phyloP scores from a whole-genome alignment of 2,113 vertebrate species.

The Ailuropoda melanoleuca region DNA sequence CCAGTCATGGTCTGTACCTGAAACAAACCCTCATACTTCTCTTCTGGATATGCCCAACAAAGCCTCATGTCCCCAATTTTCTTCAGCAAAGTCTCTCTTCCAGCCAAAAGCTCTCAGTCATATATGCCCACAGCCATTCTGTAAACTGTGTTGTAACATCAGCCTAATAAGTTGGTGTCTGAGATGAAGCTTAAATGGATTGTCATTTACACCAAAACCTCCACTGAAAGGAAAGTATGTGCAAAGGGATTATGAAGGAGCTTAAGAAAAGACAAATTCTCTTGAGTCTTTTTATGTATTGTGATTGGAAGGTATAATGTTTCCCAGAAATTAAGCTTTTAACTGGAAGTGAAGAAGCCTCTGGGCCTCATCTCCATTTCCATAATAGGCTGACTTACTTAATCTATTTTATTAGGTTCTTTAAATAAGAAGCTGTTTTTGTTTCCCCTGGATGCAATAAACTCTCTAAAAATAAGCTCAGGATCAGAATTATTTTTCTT shows the following conservation, averaged over 20 bases:
- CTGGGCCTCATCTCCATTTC: slow-evolving; percentile 64
- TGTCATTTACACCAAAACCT: neutral
- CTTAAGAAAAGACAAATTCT: neutral
- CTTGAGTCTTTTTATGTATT: slow-evolving; percentile 2
- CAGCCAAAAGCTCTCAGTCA: neutral
- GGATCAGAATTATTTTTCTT: slow-evolving; percentile 11
- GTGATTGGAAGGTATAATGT: slow-evolving; percentile 44
- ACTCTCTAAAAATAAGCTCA: slow-evolving; percentile 57
- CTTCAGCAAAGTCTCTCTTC: neutral
- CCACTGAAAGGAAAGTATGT: neutral
- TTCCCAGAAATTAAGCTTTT: slow-evolving; percentile 67
- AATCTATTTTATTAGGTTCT: slow-evolving; percentile 67
- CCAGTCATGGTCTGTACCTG: neutral
- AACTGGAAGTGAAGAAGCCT: slow-evolving; percentile 56
- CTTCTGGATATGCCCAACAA: neutral
- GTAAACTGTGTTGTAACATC: neutral
- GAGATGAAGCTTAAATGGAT: neutral
- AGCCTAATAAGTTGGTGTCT: neutral
- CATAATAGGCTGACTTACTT: slow-evolving; percentile 64
- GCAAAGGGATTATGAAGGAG: neutral
- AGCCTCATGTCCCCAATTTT: neutral
- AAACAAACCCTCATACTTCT: neutral
- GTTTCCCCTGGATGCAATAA: slow-evolving; percentile 51
- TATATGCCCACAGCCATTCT: neutral
- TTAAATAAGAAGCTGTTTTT: slow-evolving; percentile 68